Evolutionary conservation across 2,797 vertebrate species (phyloP), one percentile per base, ranked within the genome.

Genomic region (Knipowitschia caucasica): DNA sequence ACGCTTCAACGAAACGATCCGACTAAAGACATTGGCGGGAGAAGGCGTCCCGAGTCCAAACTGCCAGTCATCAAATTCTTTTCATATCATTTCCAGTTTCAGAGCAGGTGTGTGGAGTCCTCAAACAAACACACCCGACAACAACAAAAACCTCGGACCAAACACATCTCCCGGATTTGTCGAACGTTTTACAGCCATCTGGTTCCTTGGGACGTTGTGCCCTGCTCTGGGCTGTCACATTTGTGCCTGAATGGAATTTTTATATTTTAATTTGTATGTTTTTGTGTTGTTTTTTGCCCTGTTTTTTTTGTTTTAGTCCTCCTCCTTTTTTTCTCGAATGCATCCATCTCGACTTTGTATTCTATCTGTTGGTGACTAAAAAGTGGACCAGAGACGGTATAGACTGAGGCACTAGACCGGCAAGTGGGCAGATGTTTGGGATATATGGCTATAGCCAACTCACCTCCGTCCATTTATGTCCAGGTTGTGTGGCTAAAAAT

Each of bases 231-330:
- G 78, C 78, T 71, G 77, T 73, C 81, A 78, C 77, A 11, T 81
- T 83, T 17, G 83, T 88, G 86, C 86, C 82, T 88, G 78, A 78
- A 75, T 78, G 81, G 78, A 81, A 65, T 82, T 81, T 76, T 76
- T 56, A 78, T 63, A 53, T 34, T 68, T 67, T 27, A 10, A 29
- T 49, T 49, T 30, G 2, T 20, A 59, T 43, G 11, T 66, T 61
- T 73, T 56, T 71, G 15, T 60, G 45, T 60, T 65, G 36, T 69
- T 62, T 56, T 65, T 57, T 30, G 56, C 51, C 58, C 44, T 42
- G 0, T 29, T 47, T n/a, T 47, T 24, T 4, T 42, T 40, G 23
- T 21, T 51, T 29, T 20, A 53, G 63, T 68, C 55, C 52, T 12
- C 50, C 54, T 63, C 56, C 56, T 53, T 52, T 27, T 64, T 67